Conservation (phyloP, 2,113 vertebrate species). For the Spea bombifrons region DNA sequence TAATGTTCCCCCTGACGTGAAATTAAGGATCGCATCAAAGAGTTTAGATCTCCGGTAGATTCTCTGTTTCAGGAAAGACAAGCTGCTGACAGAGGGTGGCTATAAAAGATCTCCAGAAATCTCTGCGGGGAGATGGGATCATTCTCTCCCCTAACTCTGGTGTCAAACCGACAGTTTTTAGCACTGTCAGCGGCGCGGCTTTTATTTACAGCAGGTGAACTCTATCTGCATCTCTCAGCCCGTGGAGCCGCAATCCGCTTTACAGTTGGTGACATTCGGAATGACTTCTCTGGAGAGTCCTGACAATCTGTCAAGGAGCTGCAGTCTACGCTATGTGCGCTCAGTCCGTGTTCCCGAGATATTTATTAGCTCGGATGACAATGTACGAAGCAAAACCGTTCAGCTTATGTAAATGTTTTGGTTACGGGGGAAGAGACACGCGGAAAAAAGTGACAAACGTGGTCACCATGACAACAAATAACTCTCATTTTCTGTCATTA, state of each 20-base stretch:
- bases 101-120: constrained; percentile 28
- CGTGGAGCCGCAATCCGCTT: constrained; percentile 34
- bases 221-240: constrained; percentile 32
- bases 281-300: constrained; percentile 39
- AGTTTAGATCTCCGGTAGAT: background rate
- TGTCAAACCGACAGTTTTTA: constrained; percentile 42
- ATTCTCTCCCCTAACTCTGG: constrained; percentile 36
- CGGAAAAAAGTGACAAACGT: too few species aligned
- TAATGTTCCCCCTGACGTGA: too few species aligned
- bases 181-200: constrained; percentile 35
- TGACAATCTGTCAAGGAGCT: constrained; percentile 45
- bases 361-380: constrained; percentile 21
- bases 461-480: too few species aligned
- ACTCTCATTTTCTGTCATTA: too few species aligned
- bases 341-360: background rate
- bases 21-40: too few species aligned
- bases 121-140: constrained; percentile 40
- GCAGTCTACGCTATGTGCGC: constrained; percentile 3
- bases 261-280: constrained; percentile 32
- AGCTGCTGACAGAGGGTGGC: constrained; percentile 25
- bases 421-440: too few species aligned
- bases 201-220: constrained; percentile 46
- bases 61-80: constrained; percentile 39
- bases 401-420: background rate
- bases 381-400: background rate